Conservation (phyloP, 2,888 invertebrate species). For the Desoria tigrina region DNA sequence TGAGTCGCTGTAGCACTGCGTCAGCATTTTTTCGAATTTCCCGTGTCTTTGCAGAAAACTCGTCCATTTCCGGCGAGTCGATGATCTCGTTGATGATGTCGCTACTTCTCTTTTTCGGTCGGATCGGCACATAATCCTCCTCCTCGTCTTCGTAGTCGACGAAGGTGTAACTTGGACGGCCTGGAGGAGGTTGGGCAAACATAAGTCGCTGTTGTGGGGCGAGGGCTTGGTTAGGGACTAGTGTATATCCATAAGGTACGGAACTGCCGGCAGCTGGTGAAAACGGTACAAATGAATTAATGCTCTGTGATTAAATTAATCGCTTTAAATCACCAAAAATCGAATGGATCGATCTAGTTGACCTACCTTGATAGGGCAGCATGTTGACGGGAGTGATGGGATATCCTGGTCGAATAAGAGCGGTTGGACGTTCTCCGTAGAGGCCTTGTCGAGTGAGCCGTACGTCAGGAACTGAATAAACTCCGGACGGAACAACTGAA, state of each 20-base stretch:
- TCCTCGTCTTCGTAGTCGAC: slow-evolving; percentile 32
- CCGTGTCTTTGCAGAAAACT: slow-evolving; percentile 37
- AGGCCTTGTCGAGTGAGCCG: slow-evolving; percentile 42
- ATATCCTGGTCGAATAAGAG: slow-evolving; percentile 36
- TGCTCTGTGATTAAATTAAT: no score
- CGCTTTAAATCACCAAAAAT: no score
- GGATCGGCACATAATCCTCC: slow-evolving; percentile 35
- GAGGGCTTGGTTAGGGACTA: slow-evolving; percentile 34
- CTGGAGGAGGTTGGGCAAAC: slow-evolving; percentile 22
- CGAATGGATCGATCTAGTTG: no score
- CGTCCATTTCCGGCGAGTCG: slow-evolving; percentile 44
- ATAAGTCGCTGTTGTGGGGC: slow-evolving; percentile 32
- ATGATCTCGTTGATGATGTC: slow-evolving; percentile 32
- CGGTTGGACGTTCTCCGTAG: slow-evolving; percentile 38
- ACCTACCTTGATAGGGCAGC: slow-evolving; percentile 49
- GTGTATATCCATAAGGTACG: slow-evolving; percentile 45
- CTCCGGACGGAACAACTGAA: slow-evolving; percentile 31
- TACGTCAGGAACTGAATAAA: slow-evolving; percentile 49
- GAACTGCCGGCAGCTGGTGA: slow-evolving; percentile 32
- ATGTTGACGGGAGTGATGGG: slow-evolving; percentile 45
- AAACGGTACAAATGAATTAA: not conserved
- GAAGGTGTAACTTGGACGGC: slow-evolving; percentile 29
- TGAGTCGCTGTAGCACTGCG: slow-evolving; percentile 37
- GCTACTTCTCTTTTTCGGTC: slow-evolving; percentile 34
- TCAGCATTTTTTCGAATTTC: slow-evolving; percentile 43